Evolutionary conservation across 2,113 vertebrate genomes (phyloP), one percentile per base, ranked within the genome.

Genomic region (Corythoichthys haematopterus): DNA sequence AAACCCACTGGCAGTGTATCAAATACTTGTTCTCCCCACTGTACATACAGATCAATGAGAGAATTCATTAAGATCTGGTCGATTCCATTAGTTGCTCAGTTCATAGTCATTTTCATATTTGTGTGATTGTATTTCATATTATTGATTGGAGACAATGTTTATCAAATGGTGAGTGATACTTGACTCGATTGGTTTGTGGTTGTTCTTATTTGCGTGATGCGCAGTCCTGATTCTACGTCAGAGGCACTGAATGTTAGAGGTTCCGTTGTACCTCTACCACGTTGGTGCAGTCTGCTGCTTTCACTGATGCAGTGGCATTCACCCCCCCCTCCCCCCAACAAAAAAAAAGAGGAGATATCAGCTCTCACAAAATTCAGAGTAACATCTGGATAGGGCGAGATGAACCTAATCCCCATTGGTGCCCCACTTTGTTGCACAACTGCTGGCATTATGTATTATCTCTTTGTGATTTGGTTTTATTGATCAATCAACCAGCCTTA

Each of bases 321-420:
- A 8, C 9, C 20, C 1, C 4, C 28, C 20, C 11, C n/a, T 10
- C 20, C 2, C 6, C 6, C 40, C 9, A 43, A 5, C 9, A 43
- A 43, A 43, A 7, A 55, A 52, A 55, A 33, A 62, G 46, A 33
- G 20, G 20, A 28, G 20, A 28, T 28, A 20, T 20, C 58, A 28
- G 2, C 58, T 62, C 43, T 35, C 60, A 46, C 43, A 2, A 62
- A 62, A 62, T 46, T 11, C 43, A 47, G 60, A 57, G 10, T 57
- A 57, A 57, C 55, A 36, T 57, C 55, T 57, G 55, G 55, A 36
- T 36, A 6, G 13, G 35, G 33, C 5, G 13, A 28, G 20, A 62
- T 62, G 40, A 62, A 11, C 60, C 43, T 62, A 62, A 62, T 62
- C 60, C 60, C 13, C 59, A 46, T 28, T 14, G 40, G 20, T 62